phyloP scores from a whole-genome alignment of 2,888 invertebrate species.

The Ypsolopha sequella region DNA sequence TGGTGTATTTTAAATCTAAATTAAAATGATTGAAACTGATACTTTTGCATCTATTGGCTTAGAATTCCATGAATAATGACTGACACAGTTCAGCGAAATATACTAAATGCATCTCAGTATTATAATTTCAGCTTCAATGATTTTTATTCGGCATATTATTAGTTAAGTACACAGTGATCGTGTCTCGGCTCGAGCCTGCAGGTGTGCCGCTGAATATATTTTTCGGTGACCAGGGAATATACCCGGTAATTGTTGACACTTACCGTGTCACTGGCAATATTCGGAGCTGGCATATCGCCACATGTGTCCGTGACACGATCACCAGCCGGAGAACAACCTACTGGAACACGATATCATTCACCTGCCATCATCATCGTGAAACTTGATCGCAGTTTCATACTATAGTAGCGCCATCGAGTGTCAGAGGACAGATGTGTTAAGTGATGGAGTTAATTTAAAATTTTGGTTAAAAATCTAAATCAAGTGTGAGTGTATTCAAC shows the following conservation, averaged over 20 bases:
- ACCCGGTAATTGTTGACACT: background rate
- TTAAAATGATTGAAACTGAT: no score
- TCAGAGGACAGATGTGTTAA: no score
- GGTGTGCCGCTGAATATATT: background rate
- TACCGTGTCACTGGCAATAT: background rate
- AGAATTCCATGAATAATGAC: no score
- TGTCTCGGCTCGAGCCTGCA: background rate
- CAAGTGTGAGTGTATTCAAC: no score
- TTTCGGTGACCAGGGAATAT: no score
- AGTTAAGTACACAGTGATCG: background rate
- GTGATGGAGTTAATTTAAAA: no score
- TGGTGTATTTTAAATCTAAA: no score
- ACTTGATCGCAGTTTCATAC: conserved; percentile 21
- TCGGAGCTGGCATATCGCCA: no score
- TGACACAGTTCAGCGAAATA: no score
- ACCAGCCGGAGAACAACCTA: background rate
- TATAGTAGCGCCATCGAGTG: no score
- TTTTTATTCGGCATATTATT: conserved; percentile 11
- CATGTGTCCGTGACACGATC: background rate
- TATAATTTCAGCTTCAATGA: conserved; percentile 15
- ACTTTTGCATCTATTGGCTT: no score
- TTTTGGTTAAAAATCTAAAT: no score
- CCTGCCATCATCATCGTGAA: conserved; percentile 31
- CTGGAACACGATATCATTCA: conserved; percentile 25
- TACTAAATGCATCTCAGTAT: background rate